Base-by-base conservation (phyloP, 2,888 invertebrate genomes). In the Petrolisthes manimaculis region DNA sequence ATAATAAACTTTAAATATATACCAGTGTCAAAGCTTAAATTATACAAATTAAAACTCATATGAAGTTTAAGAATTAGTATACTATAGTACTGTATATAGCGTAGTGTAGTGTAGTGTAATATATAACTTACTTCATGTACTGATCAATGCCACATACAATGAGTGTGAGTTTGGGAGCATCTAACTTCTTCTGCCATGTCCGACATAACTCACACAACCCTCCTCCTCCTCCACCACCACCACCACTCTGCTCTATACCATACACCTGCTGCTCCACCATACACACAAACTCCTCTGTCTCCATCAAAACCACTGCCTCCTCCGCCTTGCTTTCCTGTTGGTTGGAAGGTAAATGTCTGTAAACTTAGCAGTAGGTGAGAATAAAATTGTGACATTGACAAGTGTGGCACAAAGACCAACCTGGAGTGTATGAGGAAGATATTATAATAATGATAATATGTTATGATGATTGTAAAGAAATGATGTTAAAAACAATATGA, bases 181-280 rank as follows among this genome's bases (percentile, higher is more conserved):
- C 71, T 4, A 90, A 77, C 61, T 21, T 21, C 37, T 24, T 67
- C 77, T 83, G 77, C 90, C 90, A 90, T 51, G 61, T 18, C 8
- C 79, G 21, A 56, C 85, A 89, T 74, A 78, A 55, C 5, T 85
- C 37, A 77, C 84, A 81, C 61, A 89, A 74, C 12, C 79, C 79
- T 6, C 21, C 86, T n/a, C 67, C 14, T 21, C 84, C 82, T 24
- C 75, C 21, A 8, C 1, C 14, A n/a, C 74, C 12, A n/a, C 86
- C 78, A 77, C 75, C 77, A 37, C 37, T 37, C 37, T 37, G 1
- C 2, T 37, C 37, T 2, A 37, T 2, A 24, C 56, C 55, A 67
- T 82, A 84, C 9, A 89, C 56, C 51, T 89, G 89, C 12, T 83
- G 53, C 67, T 85, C 81, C 77, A 89, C 86, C 5, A 87, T 71